These are phyloP conservation scores for Bombylius discolor DNA, from an alignment of 2,888 invertebrate species.

Conservation along the genomic window DNA sequence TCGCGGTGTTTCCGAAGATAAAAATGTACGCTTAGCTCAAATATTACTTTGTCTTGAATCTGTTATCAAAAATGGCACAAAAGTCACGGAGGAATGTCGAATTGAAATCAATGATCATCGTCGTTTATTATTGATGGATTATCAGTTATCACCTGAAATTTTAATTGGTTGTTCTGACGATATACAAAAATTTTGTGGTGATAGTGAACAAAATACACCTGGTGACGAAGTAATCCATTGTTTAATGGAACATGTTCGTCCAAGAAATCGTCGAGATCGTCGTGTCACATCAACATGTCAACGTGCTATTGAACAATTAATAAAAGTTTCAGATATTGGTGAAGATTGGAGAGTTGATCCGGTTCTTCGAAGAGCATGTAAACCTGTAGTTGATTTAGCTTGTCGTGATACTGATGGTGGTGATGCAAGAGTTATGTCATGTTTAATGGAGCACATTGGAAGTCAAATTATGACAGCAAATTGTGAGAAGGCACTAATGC, in stretches of 20 bases:
- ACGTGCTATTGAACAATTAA: slow-evolving; percentile 62
- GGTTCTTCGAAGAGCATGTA: slow-evolving; percentile 72
- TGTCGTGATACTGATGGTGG: slow-evolving; percentile 63
- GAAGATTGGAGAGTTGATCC: slow-evolving; percentile 95
- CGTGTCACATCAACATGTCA: slow-evolving; percentile 58
- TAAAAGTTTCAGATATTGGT: slow-evolving; percentile 83
- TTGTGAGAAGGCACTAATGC: slow-evolving; percentile 82
- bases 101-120: slow-evolving; percentile 85
- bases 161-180: slow-evolving; percentile 77
- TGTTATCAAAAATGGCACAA: slow-evolving; percentile 53
- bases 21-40: slow-evolving; percentile 73
- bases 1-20: slow-evolving; percentile 66
- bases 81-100: slow-evolving; percentile 64
- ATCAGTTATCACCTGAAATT: slow-evolving; percentile 83
- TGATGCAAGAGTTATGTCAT: slow-evolving; percentile 76
- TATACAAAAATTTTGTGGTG: slow-evolving; percentile 61
- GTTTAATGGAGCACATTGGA: slow-evolving; percentile 85
- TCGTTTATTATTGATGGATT: slow-evolving; percentile 84
- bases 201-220: slow-evolving; percentile 41
- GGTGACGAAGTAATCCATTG: slow-evolving; percentile 91
- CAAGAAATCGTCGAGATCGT: slow-evolving; percentile 44
- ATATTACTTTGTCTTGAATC: slow-evolving; percentile 88
- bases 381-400: slow-evolving; percentile 64
- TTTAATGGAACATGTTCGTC: slow-evolving; percentile 76
- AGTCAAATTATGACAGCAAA: slow-evolving; percentile 66